Conservation (phyloP, 1,140 invertebrate genomes). For the Macrosteles quadrilineatus region DNA sequence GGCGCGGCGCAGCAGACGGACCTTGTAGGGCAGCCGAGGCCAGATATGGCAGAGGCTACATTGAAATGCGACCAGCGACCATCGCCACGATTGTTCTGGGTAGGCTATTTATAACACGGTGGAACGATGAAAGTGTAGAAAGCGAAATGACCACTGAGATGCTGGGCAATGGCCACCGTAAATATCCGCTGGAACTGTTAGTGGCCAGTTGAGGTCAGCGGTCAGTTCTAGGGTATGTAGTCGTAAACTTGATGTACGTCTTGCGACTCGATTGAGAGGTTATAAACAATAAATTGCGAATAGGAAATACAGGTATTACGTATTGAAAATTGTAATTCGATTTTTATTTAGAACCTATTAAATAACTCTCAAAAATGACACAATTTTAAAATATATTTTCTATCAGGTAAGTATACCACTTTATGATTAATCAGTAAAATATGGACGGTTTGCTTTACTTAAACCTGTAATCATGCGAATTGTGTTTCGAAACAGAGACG, state of each 20-base stretch:
- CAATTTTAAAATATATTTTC: no score
- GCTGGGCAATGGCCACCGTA: neutral
- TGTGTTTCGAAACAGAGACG: no score
- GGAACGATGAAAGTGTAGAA: neutral
- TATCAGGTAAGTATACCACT: no score
- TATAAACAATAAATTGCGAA: neutral
- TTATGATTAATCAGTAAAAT: no score
- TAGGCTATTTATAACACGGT: slow-evolving; percentile 17
- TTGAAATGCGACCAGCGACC: neutral
- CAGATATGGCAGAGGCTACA: slow-evolving; percentile 10
- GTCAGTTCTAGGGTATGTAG: neutral
- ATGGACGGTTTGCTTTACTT: no score
- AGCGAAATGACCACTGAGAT: neutral
- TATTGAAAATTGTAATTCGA: neutral
- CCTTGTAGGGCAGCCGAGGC: neutral
- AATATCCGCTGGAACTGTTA: neutral
- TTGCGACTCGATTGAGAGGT: neutral
- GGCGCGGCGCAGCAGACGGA: neutral
- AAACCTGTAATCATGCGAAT: no score
- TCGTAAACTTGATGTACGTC: neutral
- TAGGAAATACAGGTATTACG: neutral
- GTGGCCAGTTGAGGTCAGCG: neutral
- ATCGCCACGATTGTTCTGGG: neutral
- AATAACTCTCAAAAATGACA: no score
- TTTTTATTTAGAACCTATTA: no score